These are phyloP conservation scores for Chelmon rostratus DNA, from an alignment of 2,797 vertebrate genomes.

Conservation along the genomic window DNA sequence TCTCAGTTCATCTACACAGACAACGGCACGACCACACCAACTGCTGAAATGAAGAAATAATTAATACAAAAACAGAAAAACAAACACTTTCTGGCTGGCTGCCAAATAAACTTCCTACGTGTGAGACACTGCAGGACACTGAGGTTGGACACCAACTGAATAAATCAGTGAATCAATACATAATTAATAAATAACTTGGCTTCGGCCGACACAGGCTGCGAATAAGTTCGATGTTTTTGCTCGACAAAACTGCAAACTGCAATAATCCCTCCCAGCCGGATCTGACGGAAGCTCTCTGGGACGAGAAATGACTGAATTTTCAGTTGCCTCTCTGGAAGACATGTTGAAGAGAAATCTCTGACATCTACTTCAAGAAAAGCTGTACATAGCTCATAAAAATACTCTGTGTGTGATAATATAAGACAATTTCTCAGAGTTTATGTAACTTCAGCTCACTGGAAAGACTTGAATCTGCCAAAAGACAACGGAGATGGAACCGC, in stretches of 20 bases:
- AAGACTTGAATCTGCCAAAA: neutral
- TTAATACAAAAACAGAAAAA: slow-evolving; percentile 1
- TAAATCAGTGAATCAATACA: slow-evolving; percentile 29
- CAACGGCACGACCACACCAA: neutral
- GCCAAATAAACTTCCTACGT: slow-evolving; percentile 7
- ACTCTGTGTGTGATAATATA: neutral
- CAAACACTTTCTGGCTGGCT: neutral
- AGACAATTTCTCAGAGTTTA: neutral
- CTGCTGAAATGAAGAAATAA: slow-evolving; percentile 1
- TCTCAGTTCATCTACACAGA: neutral
- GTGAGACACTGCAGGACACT: slow-evolving; percentile 5
- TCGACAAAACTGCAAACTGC: neutral
- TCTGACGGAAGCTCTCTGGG: neutral
- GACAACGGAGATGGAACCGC: neutral
- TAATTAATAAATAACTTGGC: slow-evolving; percentile 31
- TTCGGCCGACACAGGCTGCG: neutral
- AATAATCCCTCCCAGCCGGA: slow-evolving; percentile 2
- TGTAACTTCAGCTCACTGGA: neutral
- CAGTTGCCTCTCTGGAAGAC: neutral
- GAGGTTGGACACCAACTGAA: slow-evolving; percentile 5
- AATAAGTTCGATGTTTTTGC: slow-evolving; percentile 2
- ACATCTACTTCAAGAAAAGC: neutral
- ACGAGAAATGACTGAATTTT: neutral
- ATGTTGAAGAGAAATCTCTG: neutral
- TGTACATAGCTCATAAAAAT: neutral